Base-by-base conservation (phyloP, 2,113 vertebrate species). In the Apteryx owenii region DNA sequence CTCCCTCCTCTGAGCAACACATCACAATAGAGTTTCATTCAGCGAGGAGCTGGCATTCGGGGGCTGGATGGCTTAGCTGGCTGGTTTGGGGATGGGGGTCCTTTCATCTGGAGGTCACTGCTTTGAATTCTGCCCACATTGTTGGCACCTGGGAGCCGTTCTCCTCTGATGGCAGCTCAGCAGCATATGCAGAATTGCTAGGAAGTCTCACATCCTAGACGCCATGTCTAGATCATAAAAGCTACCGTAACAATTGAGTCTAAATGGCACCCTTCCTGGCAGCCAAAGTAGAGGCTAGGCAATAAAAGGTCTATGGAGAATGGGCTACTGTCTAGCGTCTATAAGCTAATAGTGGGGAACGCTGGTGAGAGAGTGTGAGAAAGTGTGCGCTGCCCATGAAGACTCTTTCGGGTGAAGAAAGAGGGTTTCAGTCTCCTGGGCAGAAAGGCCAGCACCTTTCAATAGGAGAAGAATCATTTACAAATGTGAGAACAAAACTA, bases 141-240 rank as follows among this genome's bases (percentile, higher is more conserved):
- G 80, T 90, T 93, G 94, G 96, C 94, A 96, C 50, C 72, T 26
- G 7, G 19, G 90, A 97, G 81, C 79, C 40, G 56, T 94, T 88
- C 83, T 81, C 73, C 85, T 90, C 96, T 96, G 89, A 95, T 29
- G 31, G 95, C 89, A 88, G 89, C 1, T 4, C 85, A 88, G 85
- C 72, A 89, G 93, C 79, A 95, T 91, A 96, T 93, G 85, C 95
- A 95, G 76, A 94, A 95, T 90, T 84, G 79, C 79, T 93, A 97
- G 89, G 94, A 96, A 95, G 93, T 94, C 95, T 96, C 95, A 29
- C 4, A 95, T 95, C 95, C 96, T 95, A 96, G 95, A 95, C 93
- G 95, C 89, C 89, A 81, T 95, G 96, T 95, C 91, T 95, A 91
- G 96, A 95, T 97, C 76, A 3, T 95, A 96, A 97, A 95, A 97